Conservation (phyloP, 2,797 vertebrate species). For the Hybognathus amarus region DNA sequence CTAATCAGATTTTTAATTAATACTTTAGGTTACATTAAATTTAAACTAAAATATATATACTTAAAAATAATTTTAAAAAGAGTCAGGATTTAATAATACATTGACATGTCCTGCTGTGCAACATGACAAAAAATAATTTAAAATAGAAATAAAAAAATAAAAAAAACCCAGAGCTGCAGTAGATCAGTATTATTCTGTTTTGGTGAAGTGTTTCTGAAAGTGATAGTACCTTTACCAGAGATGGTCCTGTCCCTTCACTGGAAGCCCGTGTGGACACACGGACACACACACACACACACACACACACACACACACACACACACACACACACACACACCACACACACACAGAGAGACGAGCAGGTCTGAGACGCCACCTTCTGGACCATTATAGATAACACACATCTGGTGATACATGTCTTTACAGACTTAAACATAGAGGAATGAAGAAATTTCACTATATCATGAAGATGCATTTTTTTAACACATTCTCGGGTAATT, state of each 20-base stretch:
- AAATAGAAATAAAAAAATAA: too few relatives aligned
- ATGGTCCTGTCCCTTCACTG: background rate
- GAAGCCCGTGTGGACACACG: background rate
- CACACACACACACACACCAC: background rate
- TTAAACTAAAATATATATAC: background rate
- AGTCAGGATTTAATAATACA: too few relatives aligned
- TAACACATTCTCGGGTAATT: too few relatives aligned
- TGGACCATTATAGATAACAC: background rate
- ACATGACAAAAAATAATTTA: background rate
- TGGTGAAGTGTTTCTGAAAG: background rate
- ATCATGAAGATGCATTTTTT: too few relatives aligned
- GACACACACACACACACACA: background rate
- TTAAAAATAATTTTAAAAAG: background rate
- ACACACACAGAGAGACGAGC: background rate
- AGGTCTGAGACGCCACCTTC: constrained; percentile 1
- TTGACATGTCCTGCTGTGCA: background rate
- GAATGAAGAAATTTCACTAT: background rate
- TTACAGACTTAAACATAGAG: background rate
- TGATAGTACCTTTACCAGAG: background rate
- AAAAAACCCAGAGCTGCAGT: too few relatives aligned
- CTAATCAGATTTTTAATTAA: background rate
- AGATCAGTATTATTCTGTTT: background rate
- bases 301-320: background rate
- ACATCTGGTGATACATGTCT: background rate
- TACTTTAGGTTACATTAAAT: background rate